A percentile compares a stretch with the other conserved stretches of the same genome.
phyloP scores from a whole-genome alignment of 2,113 vertebrate species.

The Limnothrissa miodon region DNA sequence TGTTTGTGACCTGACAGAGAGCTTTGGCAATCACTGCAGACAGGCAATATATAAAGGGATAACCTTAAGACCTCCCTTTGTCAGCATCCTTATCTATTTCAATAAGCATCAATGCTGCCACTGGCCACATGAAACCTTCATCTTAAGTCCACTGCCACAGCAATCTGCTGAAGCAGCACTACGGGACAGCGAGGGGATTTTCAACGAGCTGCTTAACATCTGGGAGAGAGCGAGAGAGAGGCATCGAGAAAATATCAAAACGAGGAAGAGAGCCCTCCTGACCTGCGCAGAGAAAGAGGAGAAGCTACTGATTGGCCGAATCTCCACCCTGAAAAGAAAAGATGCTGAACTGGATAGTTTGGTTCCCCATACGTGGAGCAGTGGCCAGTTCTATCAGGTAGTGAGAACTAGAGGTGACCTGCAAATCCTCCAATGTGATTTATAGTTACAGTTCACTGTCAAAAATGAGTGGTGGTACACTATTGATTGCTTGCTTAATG shows the following conservation, averaged over 20 bases:
- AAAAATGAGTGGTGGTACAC: not conserved
- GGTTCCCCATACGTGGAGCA: not conserved
- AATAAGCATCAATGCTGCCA: not conserved
- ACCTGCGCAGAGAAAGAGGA: not conserved
- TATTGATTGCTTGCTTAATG: not conserved
- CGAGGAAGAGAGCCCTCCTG: not conserved
- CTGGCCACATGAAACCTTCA: not conserved
- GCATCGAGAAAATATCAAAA: constrained; percentile 6
- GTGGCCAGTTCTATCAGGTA: constrained; percentile 9
- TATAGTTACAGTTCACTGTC: not conserved
- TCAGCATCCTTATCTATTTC: not conserved
- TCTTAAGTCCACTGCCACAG: not conserved
- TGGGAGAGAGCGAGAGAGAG: not conserved
- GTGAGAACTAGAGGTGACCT: not conserved
- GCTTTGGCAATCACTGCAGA: not conserved
- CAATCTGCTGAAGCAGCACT: not conserved
- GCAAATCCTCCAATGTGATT: not conserved
- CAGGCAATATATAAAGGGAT: not conserved
- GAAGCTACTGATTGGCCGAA: not conserved
- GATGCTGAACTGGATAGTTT: constrained; percentile 6
- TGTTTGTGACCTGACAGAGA: too few relatives aligned
- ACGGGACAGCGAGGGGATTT: constrained; percentile 13
- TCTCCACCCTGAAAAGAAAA: not conserved
- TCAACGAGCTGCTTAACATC: constrained; percentile 1
- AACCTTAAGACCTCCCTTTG: not conserved